Conservation (phyloP, 2,797 vertebrate genomes). For the Lacerta agilis region DNA sequence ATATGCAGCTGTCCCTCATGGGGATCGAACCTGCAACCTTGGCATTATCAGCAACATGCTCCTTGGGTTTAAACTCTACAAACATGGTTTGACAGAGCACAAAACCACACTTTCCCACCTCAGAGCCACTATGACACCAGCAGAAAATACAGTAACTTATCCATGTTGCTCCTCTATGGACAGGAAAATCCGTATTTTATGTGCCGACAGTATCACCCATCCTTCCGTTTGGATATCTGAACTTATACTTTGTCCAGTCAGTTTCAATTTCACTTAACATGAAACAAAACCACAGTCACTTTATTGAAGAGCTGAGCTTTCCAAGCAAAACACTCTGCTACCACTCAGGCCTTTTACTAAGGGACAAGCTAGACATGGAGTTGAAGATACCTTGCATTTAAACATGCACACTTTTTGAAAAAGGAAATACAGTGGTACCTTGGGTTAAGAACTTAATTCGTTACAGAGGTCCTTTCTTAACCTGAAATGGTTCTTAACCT, state of each 20-base stretch:
- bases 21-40: too few relatives aligned
- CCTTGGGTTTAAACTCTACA: too few relatives aligned
- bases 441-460: too few relatives aligned
- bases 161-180: background rate
- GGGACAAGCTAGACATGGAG: background rate
- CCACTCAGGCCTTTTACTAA: background rate
- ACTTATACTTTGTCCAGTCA: background rate
- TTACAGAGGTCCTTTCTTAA: too few relatives aligned
- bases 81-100: background rate
- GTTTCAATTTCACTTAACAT: background rate
- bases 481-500: too few relatives aligned
- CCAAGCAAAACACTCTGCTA: background rate
- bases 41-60: too few relatives aligned
- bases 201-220: background rate
- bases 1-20: too few relatives aligned
- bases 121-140: background rate
- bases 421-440: background rate
- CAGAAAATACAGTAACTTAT: background rate
- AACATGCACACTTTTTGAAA: background rate
- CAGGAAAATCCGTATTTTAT: background rate
- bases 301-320: background rate
- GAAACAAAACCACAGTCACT: background rate
- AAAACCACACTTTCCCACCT: background rate
- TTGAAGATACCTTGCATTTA: background rate
- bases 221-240: background rate